These are phyloP conservation scores for Thamnophis elegans DNA, from an alignment of 2,797 vertebrate genomes.

Conservation along the genomic window DNA sequence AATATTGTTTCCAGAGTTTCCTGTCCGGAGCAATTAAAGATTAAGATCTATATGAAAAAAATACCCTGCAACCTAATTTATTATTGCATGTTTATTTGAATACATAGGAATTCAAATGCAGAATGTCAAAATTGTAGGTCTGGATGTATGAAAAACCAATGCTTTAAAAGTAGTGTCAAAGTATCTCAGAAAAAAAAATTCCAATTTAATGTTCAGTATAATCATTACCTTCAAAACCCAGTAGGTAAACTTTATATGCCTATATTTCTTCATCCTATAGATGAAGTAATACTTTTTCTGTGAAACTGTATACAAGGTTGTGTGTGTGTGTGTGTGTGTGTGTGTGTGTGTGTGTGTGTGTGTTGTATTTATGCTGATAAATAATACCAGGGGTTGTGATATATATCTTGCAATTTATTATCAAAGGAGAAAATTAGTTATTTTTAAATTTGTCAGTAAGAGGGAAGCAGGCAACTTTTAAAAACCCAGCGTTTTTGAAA, in stretches of 20 bases:
- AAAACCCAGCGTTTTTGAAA: slow-evolving; percentile 68
- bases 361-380: too few species aligned
- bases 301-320: background rate
- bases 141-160: background rate
- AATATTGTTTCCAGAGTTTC: background rate
- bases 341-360: too few species aligned
- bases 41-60: background rate
- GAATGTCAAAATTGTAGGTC: background rate
- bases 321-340: too few species aligned
- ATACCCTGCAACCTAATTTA: background rate
- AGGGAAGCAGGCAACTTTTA: slow-evolving; percentile 29
- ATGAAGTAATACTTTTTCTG: background rate
- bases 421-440: slow-evolving; percentile 13
- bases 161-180: background rate
- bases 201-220: background rate
- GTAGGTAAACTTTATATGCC: background rate
- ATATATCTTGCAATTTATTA: background rate
- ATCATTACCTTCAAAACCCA: background rate
- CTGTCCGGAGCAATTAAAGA: background rate
- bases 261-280: too few species aligned
- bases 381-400: too few species aligned
- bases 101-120: background rate
- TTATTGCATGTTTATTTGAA: background rate
- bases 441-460: slow-evolving; percentile 46
- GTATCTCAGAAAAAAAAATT: background rate